Evolutionary conservation across 2,797 vertebrate species (phyloP).

Genomic region (Karalla daura): DNA sequence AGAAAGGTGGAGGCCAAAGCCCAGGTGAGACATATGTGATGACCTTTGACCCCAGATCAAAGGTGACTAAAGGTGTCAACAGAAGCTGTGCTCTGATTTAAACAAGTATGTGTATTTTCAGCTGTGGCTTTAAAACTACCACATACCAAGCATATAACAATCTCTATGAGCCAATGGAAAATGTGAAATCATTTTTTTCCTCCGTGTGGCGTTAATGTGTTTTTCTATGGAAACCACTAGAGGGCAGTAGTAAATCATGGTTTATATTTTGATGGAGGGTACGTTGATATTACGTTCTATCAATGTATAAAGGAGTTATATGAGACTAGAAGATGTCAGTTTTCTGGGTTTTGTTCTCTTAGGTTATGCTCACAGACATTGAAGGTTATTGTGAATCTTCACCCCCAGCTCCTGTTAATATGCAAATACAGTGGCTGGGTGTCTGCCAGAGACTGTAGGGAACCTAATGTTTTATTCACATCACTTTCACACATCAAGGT

Average conservation of each 20-base stretch:
- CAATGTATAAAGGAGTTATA: not conserved
- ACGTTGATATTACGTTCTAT: not conserved
- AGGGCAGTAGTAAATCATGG: conserved; percentile 46
- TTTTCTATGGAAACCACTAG: conserved; percentile 51
- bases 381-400: not conserved
- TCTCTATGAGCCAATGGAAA: not conserved
- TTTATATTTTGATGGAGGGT: not conserved
- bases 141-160: not conserved
- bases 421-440: conserved; percentile 32
- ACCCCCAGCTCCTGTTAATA: not conserved
- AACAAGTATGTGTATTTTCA: not conserved
- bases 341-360: not conserved
- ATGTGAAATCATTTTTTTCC: not conserved
- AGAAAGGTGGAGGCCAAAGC: conserved; percentile 53
- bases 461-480: conserved; percentile 44
- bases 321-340: not conserved
- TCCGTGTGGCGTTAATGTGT: not conserved
- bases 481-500: conserved; percentile 25
- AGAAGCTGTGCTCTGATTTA: conserved; percentile 5
- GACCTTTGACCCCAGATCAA: conserved; percentile 52
- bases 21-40: conserved; percentile 36
- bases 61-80: conserved; percentile 20
- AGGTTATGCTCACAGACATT: not conserved
- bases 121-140: not conserved
- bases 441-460: conserved; percentile 7